These are phyloP conservation scores for Geothlypis trichas DNA, from an alignment of 2,113 vertebrate species.

Conservation along the genomic window DNA sequence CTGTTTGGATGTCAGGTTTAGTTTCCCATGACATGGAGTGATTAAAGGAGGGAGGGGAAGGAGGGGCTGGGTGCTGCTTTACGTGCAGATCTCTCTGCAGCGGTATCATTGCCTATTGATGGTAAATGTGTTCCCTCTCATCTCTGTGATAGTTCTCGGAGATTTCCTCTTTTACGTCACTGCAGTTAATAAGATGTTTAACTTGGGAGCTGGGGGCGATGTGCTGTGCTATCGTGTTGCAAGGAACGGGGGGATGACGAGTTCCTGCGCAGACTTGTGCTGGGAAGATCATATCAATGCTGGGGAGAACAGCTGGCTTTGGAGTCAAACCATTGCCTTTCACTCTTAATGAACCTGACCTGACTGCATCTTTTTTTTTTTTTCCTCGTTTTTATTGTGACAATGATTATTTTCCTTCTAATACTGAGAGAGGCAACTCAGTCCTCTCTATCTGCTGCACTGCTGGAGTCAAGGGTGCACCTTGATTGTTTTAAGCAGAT, in stretches of 20 bases:
- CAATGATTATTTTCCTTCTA: neutral
- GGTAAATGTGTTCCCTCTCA: neutral
- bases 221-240: neutral
- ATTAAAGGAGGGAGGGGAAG: neutral
- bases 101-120: neutral
- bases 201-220: conserved; percentile 23
- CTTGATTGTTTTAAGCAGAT: neutral
- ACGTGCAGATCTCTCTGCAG: neutral
- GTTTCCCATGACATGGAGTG: conserved; percentile 13
- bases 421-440: neutral
- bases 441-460: neutral
- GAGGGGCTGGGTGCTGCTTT: neutral
- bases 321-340: neutral
- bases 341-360: neutral
- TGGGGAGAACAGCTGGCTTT: neutral
- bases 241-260: neutral
- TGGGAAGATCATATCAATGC: neutral
- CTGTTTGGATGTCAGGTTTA: conserved; percentile 18
- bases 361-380: neutral
- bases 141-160: neutral
- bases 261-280: neutral
- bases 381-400: neutral
- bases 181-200: conserved; percentile 41
- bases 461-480: neutral
- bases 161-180: conserved; percentile 47